Evolutionary conservation across 2,888 invertebrate species (phyloP), one percentile per base, ranked within the genome.

Genomic region (Torymus aiolomorphi): DNA sequence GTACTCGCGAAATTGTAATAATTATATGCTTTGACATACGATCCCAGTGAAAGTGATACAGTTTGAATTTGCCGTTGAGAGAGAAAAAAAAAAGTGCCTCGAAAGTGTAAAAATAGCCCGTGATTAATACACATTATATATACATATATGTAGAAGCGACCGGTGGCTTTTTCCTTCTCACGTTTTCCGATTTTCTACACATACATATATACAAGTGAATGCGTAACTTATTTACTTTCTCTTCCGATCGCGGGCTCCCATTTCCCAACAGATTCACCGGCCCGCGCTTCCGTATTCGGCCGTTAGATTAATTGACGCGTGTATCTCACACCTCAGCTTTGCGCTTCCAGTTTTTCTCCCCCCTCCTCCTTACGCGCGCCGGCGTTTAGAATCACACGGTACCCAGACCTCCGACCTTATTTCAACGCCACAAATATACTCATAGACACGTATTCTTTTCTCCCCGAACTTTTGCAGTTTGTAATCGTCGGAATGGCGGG

Each of bases 401-500:
- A n/a, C n/a, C n/a, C n/a, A n/a, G n/a, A n/a, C n/a, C n/a, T n/a
- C n/a, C n/a, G n/a, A n/a, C n/a, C n/a, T n/a, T n/a, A n/a, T 20
- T 20, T 20, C 20, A 20, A 1, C 20, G 20, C 20, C 1, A 20
- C 20, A 20, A 20, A 42, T 42, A 8, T 42, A 42, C 42, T 42
- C 42, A 42, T 42, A 8, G 4, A 4, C 2, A 24, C 3, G 2
- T 42, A 8, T 8, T 42, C 8, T 8, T 42, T 0, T 10, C 8
- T 42, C 42, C 8, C 42, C 20, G 1, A 20, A 20, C 20, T 83
- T 31, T 92, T 92, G 66, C 93, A 96, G 96, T 96, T 95, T 93
- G 93, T 96, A 93, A 94, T 95, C 92, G 93, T 95, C 88, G 95
- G 95, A 88, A 92, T 96, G 93, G 95, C 94, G 89, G 94, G 94